These are phyloP conservation scores for Sinocyclocheilus grahami DNA, from an alignment of 2,113 vertebrate species.

Conservation along the genomic window DNA sequence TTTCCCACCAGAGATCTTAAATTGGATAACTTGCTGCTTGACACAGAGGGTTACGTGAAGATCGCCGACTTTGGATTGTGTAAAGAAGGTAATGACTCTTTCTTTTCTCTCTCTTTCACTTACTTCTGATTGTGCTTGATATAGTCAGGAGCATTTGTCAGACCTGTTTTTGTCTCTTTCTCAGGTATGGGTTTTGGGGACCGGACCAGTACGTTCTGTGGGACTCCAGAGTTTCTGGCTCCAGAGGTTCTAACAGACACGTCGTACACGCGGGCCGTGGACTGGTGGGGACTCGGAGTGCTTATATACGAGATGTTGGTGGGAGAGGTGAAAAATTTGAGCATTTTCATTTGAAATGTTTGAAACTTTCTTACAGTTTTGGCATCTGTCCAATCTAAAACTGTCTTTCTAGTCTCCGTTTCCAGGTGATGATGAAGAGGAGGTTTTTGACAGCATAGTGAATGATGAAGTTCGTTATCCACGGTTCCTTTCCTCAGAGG, in stretches of 20 bases:
- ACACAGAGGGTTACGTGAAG: conserved; percentile 96
- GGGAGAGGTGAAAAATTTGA: conserved; percentile 86
- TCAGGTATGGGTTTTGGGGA: conserved; percentile 97
- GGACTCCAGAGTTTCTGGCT: conserved; percentile 97
- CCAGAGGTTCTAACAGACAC: conserved; percentile 97
- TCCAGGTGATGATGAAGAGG: conserved; percentile 98
- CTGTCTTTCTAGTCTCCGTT: conserved; percentile 85
- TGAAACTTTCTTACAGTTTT: neutral
- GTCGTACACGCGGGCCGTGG: conserved; percentile 93
- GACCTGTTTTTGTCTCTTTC: conserved; percentile 23
- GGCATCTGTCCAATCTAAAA: neutral
- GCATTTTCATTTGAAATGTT: neutral
- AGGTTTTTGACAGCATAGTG: conserved; percentile 99
- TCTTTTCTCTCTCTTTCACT: neutral
- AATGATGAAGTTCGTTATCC: conserved; percentile 99
- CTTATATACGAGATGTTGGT: conserved; percentile 98
- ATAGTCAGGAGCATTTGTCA: neutral
- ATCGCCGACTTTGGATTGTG: conserved; percentile 99
- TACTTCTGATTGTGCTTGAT: neutral
- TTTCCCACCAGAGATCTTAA: conserved; percentile 87
- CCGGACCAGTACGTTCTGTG: conserved; percentile 96
- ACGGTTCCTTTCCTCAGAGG: conserved; percentile 93
- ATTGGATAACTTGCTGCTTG: conserved; percentile 94
- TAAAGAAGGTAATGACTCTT: conserved; percentile 87
- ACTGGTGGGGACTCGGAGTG: conserved; percentile 98